These are phyloP conservation scores for Rhombomys opimus DNA, from an alignment of 2,113 vertebrate species.

Conservation along the genomic window DNA sequence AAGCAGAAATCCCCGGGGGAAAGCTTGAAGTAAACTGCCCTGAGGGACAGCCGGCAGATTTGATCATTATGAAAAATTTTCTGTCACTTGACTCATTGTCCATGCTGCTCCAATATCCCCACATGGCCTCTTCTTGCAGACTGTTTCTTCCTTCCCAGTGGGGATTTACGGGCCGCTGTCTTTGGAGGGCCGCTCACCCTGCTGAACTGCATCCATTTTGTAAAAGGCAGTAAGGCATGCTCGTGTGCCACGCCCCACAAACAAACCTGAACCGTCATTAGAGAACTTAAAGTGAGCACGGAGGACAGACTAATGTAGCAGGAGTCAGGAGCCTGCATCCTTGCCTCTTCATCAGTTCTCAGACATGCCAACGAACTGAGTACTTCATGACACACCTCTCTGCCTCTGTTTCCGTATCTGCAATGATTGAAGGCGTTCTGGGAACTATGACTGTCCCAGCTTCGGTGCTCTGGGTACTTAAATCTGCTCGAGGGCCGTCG, in stretches of 20 bases:
- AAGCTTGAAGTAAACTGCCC: not conserved
- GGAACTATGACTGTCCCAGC: not conserved
- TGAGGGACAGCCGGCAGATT: not conserved
- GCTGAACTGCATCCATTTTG: conserved; percentile 28
- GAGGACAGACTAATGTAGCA: not conserved
- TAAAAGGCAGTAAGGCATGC: not conserved
- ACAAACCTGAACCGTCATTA: conserved; percentile 27
- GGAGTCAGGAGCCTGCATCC: not conserved
- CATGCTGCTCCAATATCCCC: not conserved
- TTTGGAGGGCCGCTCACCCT: conserved; percentile 6
- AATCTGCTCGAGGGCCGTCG: not conserved
- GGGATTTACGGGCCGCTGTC: conserved; percentile 16
- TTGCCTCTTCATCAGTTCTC: not conserved
- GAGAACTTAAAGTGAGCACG: not conserved
- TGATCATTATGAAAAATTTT: not conserved
- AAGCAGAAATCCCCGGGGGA: not conserved
- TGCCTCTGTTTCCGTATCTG: not conserved
- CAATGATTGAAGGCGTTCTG: not conserved
- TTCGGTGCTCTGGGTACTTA: not conserved
- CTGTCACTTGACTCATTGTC: not conserved
- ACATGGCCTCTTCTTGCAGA: not conserved
- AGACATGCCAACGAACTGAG: not conserved
- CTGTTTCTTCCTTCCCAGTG: not conserved
- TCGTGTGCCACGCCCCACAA: conserved; percentile 2
- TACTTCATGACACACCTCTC: not conserved